Evolutionary conservation across 53 echinoderm and acorn worm genomes (phyloP), one percentile per base, ranked within the genome.

Genomic region (Hippasteria phrygiana): DNA sequence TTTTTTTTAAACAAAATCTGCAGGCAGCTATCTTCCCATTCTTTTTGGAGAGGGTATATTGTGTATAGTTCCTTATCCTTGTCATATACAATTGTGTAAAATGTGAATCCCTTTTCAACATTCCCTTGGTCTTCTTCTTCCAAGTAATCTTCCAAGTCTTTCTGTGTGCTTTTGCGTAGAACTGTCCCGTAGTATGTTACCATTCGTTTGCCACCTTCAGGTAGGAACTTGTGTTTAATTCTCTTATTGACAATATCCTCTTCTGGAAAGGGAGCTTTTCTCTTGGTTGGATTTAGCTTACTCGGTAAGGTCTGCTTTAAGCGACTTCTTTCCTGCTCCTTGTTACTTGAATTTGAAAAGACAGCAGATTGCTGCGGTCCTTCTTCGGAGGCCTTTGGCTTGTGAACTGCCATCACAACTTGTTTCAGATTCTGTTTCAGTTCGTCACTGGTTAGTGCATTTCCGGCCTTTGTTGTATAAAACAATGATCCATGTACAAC

Each of bases 211-310:
- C 87, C 87, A 3, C 87, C 73, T 40, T 33, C 43, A 8, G 83
- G 33, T 40, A 43, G 33, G 40, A 64, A 66, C n/a, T 83, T 83
- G 1, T 37, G 45, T 17, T 41, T 37, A 18, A 83, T 83, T 31
- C 83, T 71, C 28, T 83, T 90, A 2, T 35, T 28, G 13, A 73
- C 26, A 26, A 83, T 54, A 5, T 36, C 56, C 36, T 90, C 83
- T 90, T 84, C 90, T 31, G 90, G 90, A 34, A 90, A 90, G 2
- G 70, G 70, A 18, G 20, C 3, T 36, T 74, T 88, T 22, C 64
- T 56, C 31, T 88, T 88, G 11, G 31, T 77, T 3, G 78, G 88
- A 0, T 75, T 75, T 3, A 75, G 76, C 17, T 75, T 75, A 4
- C 4, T 34, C 18, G 46, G 47, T 1, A 75, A 11, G 2, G 9